Conservation (phyloP, 2,797 vertebrate genomes). For the Synaphobranchus kaupii region DNA sequence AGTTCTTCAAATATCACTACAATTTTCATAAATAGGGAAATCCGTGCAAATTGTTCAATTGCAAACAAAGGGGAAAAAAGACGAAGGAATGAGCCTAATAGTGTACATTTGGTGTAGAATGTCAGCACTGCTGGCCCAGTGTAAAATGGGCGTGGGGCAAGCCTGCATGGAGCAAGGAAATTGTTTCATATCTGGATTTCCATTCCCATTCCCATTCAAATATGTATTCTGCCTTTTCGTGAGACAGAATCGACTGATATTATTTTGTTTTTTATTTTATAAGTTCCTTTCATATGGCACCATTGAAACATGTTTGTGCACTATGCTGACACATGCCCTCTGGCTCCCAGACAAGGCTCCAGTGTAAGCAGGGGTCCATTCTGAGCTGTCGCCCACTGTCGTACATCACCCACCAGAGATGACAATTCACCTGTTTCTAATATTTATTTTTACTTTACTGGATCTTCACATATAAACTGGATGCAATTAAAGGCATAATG, state of each 20-base stretch:
- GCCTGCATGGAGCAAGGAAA: neutral
- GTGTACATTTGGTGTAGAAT: neutral
- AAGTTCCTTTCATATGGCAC: no score
- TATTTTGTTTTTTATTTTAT: no score
- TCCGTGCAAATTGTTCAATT: neutral
- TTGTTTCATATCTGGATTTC: neutral
- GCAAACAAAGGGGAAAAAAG: neutral
- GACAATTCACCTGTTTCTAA: neutral
- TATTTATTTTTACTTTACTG: neutral
- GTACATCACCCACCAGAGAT: neutral
- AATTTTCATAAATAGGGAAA: neutral
- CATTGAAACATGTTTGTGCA: slow-evolving; percentile 41
- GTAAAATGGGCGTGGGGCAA: neutral
- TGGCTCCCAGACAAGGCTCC: slow-evolving; percentile 65
- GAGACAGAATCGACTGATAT: no score
- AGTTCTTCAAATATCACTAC: neutral
- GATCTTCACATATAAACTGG: neutral
- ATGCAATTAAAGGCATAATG: neutral
- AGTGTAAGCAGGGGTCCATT: neutral
- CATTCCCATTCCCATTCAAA: neutral
- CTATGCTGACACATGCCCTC: slow-evolving; percentile 51
- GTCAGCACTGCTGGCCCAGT: neutral
- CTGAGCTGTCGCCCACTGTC: neutral
- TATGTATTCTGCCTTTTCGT: no score
- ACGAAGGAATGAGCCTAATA: neutral